Evolutionary conservation across 2,888 invertebrate genomes (phyloP).

Genomic region (Pseudolycoriella hygida): DNA sequence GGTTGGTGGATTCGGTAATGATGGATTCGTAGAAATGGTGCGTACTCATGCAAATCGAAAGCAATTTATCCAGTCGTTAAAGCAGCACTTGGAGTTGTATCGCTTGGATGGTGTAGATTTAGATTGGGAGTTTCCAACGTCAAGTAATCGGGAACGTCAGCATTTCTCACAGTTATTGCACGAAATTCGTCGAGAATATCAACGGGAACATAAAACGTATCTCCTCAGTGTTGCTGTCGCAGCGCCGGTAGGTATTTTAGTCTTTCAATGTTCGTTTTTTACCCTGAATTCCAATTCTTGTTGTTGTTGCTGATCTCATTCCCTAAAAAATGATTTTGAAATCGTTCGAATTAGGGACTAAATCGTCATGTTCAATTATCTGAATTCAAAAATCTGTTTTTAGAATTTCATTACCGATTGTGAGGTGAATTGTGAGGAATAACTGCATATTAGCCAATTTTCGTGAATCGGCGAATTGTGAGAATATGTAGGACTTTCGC

Average conservation of each 20-base stretch:
- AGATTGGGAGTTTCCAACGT: conserved; percentile 77
- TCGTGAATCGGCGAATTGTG: too few relatives aligned
- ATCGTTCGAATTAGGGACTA: too few relatives aligned
- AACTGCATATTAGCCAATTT: too few relatives aligned
- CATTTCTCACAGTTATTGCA: conserved; percentile 57
- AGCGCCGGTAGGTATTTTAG: conserved; percentile 40
- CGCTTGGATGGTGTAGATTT: conserved; percentile 33
- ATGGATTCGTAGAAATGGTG: conserved; percentile 56
- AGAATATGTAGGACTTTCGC: too few relatives aligned
- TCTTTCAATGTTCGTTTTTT: too few relatives aligned
- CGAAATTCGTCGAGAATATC: conserved; percentile 51
- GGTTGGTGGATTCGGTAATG: conserved; percentile 38
- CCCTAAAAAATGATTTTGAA: too few relatives aligned
- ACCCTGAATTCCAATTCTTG: too few relatives aligned
- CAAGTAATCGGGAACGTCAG: conserved; percentile 41
- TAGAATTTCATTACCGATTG: too few relatives aligned
- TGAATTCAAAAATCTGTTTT: too few relatives aligned
- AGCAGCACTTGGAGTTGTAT: conserved; percentile 22
- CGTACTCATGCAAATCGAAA: conserved; percentile 50
- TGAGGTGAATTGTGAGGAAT: too few relatives aligned
- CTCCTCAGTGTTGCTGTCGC: conserved; percentile 63
- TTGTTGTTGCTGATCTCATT: too few relatives aligned
- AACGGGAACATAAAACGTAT: conserved; percentile 37
- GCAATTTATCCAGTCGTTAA: conserved; percentile 37
- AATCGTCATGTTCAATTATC: too few relatives aligned